Percentiles rank a stretch among this genome's conserved stretches.
Conservation (phyloP, 2,888 invertebrate species). For the Isotomurus palustris region DNA sequence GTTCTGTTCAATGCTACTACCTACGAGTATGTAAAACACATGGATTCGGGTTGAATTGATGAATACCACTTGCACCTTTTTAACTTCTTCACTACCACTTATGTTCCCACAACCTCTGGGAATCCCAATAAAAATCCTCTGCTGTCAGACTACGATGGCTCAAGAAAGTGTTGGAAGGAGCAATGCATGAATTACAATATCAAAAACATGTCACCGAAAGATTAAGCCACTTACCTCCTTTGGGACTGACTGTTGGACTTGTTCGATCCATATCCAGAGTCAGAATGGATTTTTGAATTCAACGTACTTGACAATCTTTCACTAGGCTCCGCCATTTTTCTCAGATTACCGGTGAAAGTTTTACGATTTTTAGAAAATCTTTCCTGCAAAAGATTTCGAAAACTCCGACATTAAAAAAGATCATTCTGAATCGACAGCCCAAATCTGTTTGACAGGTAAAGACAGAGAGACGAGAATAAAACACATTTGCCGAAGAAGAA, state of each 20-base stretch:
- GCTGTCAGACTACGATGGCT: too few relatives aligned
- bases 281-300: slow-evolving; percentile 31
- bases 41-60: too few relatives aligned
- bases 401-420: neutral
- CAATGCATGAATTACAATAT: neutral
- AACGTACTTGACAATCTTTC: slow-evolving; percentile 21
- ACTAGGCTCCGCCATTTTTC: slow-evolving; percentile 27
- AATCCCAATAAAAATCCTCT: too few relatives aligned
- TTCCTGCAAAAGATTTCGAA: neutral
- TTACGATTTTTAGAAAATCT: neutral
- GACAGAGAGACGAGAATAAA: too few relatives aligned
- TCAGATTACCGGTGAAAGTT: neutral
- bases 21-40: too few relatives aligned
- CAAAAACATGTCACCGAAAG: neutral
- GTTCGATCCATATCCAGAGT: slow-evolving; percentile 42
- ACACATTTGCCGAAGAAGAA: too few relatives aligned
- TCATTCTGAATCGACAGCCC: slow-evolving; percentile 2
- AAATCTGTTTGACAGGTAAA: too few relatives aligned
- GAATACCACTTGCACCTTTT: too few relatives aligned
- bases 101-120: too few relatives aligned
- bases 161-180: too few relatives aligned
- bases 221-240: slow-evolving; percentile 60
- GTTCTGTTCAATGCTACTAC: too few relatives aligned
- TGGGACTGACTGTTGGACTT: slow-evolving; percentile 69
- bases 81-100: too few relatives aligned